Evolutionary conservation across 2,888 invertebrate species (phyloP), one percentile per base, ranked within the genome.

Genomic region (Pelosia muscerda): DNA sequence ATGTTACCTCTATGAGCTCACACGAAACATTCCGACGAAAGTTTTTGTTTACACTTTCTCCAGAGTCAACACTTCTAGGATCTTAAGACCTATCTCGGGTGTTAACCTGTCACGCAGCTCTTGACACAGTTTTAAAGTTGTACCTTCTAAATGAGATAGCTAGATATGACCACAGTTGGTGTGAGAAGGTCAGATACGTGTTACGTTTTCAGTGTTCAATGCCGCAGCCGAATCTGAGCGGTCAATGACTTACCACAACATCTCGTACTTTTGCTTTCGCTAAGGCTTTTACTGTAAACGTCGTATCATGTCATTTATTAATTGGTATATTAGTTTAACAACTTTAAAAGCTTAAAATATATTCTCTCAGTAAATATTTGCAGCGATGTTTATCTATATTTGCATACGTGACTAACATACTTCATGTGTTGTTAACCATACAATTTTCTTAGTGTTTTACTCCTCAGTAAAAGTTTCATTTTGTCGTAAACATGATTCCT

Each of bases 11-110:
- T 84, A n/a, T 81, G 82, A 80, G 79, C 79, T 86, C 84, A 88
- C 83, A 84, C 75, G 82, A 82, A 78, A 73, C 78, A 75, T 78
- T 78, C 78, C 70, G 66, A 77, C 73, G 74, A 81, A 81, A 80
- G 81, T 83, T 75, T 84, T 79, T 91, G 87, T 92, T 92, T 90
- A 90, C 90, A 92, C 93, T 94, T 93, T 93, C 93, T 82, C 93
- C 74, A 55, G 26, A 61, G 69, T 76, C 78, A 82, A 78, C 81
- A 83, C 76, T 84, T 84, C 80, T 84, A 89, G 86, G 86, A 88
- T 84, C 82, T 82, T 82, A 84, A 84, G 85, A 86, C 81, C 82
- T 84, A 77, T 83, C 78, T 79, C 76, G 79, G 74, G 78, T 78
- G 84, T 82, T 83, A 82, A 84, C 73, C 72, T 84, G 85, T 86